These are phyloP conservation scores for Sebastes dallii DNA, from an alignment of 2,797 vertebrate genomes.

Conservation along the genomic window DNA sequence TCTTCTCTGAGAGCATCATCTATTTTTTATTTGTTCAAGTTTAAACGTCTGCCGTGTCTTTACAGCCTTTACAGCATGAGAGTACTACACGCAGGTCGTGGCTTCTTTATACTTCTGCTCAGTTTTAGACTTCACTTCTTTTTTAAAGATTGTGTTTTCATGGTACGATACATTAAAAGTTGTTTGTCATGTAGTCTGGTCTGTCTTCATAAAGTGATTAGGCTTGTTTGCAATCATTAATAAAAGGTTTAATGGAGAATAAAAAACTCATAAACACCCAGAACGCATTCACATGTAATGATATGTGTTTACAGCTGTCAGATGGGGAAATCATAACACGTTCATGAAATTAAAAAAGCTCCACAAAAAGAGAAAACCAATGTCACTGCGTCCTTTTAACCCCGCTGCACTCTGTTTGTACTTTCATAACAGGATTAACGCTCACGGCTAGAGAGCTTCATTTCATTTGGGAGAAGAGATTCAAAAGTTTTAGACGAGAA, in stretches of 20 bases:
- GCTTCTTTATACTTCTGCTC: not conserved
- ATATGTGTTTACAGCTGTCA: constrained; percentile 7
- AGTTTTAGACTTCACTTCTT: not conserved
- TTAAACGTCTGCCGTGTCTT: constrained; percentile 15
- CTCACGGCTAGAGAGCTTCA: not conserved
- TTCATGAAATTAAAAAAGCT: constrained; percentile 18
- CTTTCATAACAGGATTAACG: not conserved
- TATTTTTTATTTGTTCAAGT: constrained; percentile 54
- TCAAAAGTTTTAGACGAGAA: not conserved
- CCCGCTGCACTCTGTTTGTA: not conserved
- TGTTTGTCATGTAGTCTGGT: not conserved
- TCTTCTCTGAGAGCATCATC: constrained; percentile 46
- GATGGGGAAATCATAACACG: constrained; percentile 24
- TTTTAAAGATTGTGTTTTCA: not conserved
- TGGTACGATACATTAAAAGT: not conserved
- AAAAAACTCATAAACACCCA: constrained; percentile 2
- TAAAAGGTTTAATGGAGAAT: constrained; percentile 1
- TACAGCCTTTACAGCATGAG: not conserved
- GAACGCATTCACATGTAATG: constrained; percentile 12
- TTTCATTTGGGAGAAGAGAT: constrained; percentile 4
- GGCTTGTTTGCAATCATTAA: not conserved
- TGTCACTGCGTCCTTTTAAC: not conserved
- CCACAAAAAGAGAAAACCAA: not conserved
- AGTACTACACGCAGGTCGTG: not conserved
- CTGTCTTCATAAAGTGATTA: not conserved